Base-by-base conservation (phyloP, 2,797 vertebrate genomes). In the Leptoclinus maculatus region DNA sequence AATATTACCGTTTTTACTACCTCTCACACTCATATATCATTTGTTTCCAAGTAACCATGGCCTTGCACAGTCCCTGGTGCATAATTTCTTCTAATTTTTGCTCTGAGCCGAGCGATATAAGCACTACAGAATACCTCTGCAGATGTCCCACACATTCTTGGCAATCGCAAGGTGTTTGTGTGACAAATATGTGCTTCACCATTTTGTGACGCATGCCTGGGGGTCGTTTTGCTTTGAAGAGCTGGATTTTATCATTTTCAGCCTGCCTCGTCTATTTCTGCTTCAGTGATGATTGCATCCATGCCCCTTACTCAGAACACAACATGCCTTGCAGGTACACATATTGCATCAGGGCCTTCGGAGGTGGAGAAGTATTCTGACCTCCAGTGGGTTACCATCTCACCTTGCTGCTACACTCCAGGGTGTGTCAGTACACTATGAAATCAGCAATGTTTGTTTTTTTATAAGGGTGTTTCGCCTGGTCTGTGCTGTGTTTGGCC, bases 31-130 rank as follows among this genome's bases (percentile, higher is more conserved):
- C 29, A 23, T 38, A 60, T 58, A 73, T 64, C 67, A 84, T 74
- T 66, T 64, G 77, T 80, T 84, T 72, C 85, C 62, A 83, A 71
- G 78, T 74, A 86, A 86, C 67, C 11, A 2, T n/a, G 54, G 69
- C 69, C 74, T 65, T 71, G 66, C 62, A 77, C 59, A 60, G 63
- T 73, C 75, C 57, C 66, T 9, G 17, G 41, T 66, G 66, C 70
- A 74, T 79, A 60, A 78, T 79, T 72, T 76, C 57, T 57, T 67
- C 59, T 82, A 23, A 66, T 84, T 74, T 74, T n/a, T 71, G 64
- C 57, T 78, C 62, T 47, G 32, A 80, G 38, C 53, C 16, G 27
- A 79, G 34, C 27, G 17, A 43, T 59, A 29, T 11, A 49, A 81
- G 39, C 27, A 17, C 45, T 51, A 72, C n/a, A 62, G 60, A 71